Evolutionary conservation across 2,797 vertebrate genomes (phyloP), one percentile per base, ranked within the genome.

Genomic region (Erpetoichthys calabaricus): DNA sequence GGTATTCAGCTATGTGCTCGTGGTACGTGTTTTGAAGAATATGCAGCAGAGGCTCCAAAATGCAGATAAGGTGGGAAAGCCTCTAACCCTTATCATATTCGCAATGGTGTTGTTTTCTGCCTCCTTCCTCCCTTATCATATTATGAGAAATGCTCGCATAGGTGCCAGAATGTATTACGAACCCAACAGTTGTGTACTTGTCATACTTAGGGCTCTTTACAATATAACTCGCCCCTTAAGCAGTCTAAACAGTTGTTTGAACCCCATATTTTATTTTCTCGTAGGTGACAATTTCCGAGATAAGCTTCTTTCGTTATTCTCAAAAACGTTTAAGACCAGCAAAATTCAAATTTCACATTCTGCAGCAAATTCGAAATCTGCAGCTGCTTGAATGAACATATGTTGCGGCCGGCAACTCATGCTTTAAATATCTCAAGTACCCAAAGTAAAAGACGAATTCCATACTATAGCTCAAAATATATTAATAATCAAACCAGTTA

Each of bases 211-310:
- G n/a, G 47, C 47, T 1, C 47, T 8, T 7, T 60, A 60, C 10
- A 43, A 55, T 10, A 50, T 60, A 5, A 45, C 59, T 10, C 25
- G 59, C 25, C 59, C 59, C 25, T 6, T 60, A 51, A 55, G 60
- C 56, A 62, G 56, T 53, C 51, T 65, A 3, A 65, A 62, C 5
- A 62, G 47, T 3, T 62, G 60, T 42, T 55, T 63, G n/a, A 63
- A 68, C 49, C 64, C 67, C 7, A n/a, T 68, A 4, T 56, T 68
- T 56, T 68, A 65, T 60, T 60, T 57, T 45, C 59, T 65, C 43
- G 8, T 62, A 44, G 67, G 67, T 1, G 64, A 65, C 49, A 65
- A 59, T 45, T 68, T 64, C 56, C 65, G 65, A 57, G 47, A 62
- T 50, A 65, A 62, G 61, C 41, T 65, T 3, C 53, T 58, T 3